Base-by-base conservation (phyloP, 2,888 invertebrate species). In the Dendrolimus pini region DNA sequence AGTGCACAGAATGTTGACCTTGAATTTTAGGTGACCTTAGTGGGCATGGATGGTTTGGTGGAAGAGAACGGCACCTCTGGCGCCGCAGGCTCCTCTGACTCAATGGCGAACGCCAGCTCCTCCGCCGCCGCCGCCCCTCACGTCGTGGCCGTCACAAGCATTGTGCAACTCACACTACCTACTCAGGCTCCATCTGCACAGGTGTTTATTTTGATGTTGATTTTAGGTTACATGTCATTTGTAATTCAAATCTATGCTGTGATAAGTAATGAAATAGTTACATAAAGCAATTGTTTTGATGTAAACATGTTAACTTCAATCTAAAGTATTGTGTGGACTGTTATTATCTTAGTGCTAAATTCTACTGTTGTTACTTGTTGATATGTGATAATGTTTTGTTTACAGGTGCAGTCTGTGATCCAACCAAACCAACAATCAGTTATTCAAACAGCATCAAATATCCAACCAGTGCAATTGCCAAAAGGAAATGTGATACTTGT, bases 381-480 rank as follows among this genome's bases (percentile, higher is more conserved):
- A 30, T 30, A 30, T 30, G 6, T 30, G 30, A 30, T 30, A 30
- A 30, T 30, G 30, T 30, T 18, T 30, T 6, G 55, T 60, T 86
- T 93, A 59, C 92, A 97, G 95, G 97, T 97, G 66, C 98, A 98
- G 88, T 97, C 98, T 72, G 98, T 98, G 65, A 98, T 98, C 84
- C 98, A 98, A 91, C 96, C 97, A 65, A 97, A 97, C 85, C 97
- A 97, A 83, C 97, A 97, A 82, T 98, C 97, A 67, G 98, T 98
- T 58, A 98, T 98, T 84, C 98, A 98, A 91, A 96, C 97, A 64
- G 96, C 97, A 65, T 94, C 96, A 58, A 96, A 96, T 81, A 93
- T 96, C 71, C 95, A 95, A 80, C 94, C 96, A 71, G 93, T 96
- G 79, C 93, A 94, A 81, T 92, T 97, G 82, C 94, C 96, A 68